Conservation (phyloP, 2,113 vertebrate genomes). For the Lepus americanus region DNA sequence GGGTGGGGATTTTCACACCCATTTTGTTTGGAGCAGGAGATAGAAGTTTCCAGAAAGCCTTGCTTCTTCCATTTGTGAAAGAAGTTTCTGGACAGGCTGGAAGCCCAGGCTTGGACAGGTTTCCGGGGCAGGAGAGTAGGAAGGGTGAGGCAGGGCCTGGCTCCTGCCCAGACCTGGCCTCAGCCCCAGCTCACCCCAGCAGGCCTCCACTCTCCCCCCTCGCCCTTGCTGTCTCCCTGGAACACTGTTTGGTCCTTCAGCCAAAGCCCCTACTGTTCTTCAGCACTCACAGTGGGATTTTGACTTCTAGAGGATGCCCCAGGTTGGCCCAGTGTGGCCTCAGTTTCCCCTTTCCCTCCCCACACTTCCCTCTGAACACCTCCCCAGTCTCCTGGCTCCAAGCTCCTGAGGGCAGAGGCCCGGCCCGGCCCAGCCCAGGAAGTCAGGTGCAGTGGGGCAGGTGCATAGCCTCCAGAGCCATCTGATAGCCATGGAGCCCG, state of each 20-base stretch:
- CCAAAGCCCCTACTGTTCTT: not conserved
- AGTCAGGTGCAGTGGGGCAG: not conserved
- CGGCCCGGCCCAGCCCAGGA: not conserved
- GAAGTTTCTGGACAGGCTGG: not conserved
- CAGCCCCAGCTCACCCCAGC: not conserved
- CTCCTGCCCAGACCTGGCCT: not conserved
- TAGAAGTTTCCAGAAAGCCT: not conserved
- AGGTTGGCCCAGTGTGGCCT: not conserved
- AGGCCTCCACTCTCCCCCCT: not conserved
- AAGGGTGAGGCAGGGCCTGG: accelerated
- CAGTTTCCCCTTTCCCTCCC: constrained; percentile 1
- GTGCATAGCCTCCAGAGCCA: not conserved
- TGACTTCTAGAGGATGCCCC: constrained; percentile 29
- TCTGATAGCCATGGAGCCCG: not conserved
- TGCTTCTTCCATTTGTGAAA: not conserved
- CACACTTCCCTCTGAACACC: not conserved
- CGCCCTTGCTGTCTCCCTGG: not conserved
- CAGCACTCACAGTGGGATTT: not conserved
- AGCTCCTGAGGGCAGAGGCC: not conserved
- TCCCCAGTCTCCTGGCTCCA: not conserved
- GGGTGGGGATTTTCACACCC: not conserved
- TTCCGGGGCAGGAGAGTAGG: not conserved
- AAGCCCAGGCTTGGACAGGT: not conserved
- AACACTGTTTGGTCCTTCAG: not conserved
- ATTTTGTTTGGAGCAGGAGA: not conserved